A percentile compares a stretch with the other conserved stretches of the same genome.
Evolutionary conservation across 2,888 invertebrate genomes (phyloP).

Genomic region (Ectobius pallidus): DNA sequence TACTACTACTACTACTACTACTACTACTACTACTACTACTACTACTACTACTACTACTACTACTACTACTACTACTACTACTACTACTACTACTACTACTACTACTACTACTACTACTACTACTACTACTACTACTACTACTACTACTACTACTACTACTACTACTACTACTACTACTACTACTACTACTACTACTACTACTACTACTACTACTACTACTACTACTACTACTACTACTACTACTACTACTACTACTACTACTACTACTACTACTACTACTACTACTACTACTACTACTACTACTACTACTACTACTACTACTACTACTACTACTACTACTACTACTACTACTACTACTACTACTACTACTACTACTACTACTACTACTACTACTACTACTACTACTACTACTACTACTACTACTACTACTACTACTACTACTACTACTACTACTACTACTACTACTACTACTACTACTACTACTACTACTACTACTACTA

Average conservation of each 20-base stretch:
- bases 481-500: conserved; percentile 27
- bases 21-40: conserved; percentile 27
- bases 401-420: conserved; percentile 27
- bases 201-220: conserved; percentile 27
- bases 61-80: conserved; percentile 27
- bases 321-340: conserved; percentile 27
- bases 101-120: conserved; percentile 26
- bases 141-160: conserved; percentile 27
- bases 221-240: conserved; percentile 27
- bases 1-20: conserved; percentile 27
- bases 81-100: conserved; percentile 27
- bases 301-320: conserved; percentile 27
- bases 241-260: conserved; percentile 27
- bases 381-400: conserved; percentile 27
- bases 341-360: conserved; percentile 26
- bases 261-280: conserved; percentile 27
- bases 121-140: conserved; percentile 26
- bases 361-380: conserved; percentile 26
- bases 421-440: conserved; percentile 27
- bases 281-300: conserved; percentile 25
- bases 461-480: conserved; percentile 27
- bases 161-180: conserved; percentile 27
- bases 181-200: conserved; percentile 27
- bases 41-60: conserved; percentile 27
- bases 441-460: conserved; percentile 27